Percentiles rank a stretch among this genome's conserved stretches.
These are phyloP conservation scores for zebrafish (Danio rerio) DNA, from an alignment of 2,113 vertebrate genomes.

Conservation along the genomic window GRCz12tu NC_133180.1:68010501-68011000, in stretches of 20 bases:
- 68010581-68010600: too few relatives aligned
- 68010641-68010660: too few relatives aligned
- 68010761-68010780: neutral
- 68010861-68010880: neutral
- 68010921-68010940: constrained; percentile 1
- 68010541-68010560: too few relatives aligned
- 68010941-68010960: neutral
- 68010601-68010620: too few relatives aligned
- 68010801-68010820: constrained; percentile 3
- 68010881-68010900: neutral
- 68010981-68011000: constrained; percentile 8
- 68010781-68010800: neutral
- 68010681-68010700: too few relatives aligned
- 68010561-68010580: too few relatives aligned
- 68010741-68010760: neutral
- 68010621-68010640: too few relatives aligned
- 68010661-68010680: too few relatives aligned
- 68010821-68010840: constrained; percentile 15
- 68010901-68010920: neutral
- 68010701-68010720: too few relatives aligned
- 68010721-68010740: too few relatives aligned
- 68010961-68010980: neutral
- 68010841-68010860: constrained; percentile 17
- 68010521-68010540: too few relatives aligned
- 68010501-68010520: too few relatives aligned